A percentile compares a stretch with the other conserved stretches of the same genome.
These are phyloP conservation scores for Heliconius hewitsoni DNA, from an alignment of 1,140 invertebrate genomes.

Conservation along the genomic window DNA sequence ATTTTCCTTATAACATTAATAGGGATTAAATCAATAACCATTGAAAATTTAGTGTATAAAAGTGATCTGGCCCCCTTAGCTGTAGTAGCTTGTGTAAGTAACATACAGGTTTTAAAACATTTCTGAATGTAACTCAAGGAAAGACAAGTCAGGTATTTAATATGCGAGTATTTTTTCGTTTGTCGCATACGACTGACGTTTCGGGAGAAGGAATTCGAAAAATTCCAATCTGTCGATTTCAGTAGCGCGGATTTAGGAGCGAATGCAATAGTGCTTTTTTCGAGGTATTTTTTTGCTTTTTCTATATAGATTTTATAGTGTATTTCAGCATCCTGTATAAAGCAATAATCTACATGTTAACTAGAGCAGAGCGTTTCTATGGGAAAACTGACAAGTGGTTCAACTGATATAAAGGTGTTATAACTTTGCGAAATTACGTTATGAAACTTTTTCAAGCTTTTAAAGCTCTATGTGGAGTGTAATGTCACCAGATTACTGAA, in stretches of 20 bases:
- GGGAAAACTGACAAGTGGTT: constrained; percentile 1
- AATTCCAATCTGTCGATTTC: constrained; percentile 21
- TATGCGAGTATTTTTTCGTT: constrained; percentile 4
- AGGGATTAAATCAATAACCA: too few species aligned
- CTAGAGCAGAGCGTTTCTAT: not conserved
- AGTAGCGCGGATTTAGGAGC: not conserved
- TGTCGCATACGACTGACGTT: constrained; percentile 10
- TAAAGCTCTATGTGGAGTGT: not conserved
- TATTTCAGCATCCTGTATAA: not conserved
- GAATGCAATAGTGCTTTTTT: constrained; percentile 12
- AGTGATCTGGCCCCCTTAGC: too few species aligned
- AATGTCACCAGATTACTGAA: not conserved
- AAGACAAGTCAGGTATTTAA: constrained; percentile 1
- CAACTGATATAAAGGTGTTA: not conserved
- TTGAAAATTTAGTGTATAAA: too few species aligned
- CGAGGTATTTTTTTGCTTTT: not conserved
- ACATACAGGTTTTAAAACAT: not conserved
- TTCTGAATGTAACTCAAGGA: not conserved
- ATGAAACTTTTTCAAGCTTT: not conserved
- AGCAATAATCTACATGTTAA: constrained; percentile 7
- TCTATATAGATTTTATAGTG: constrained; percentile 1
- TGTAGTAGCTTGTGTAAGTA: too few species aligned
- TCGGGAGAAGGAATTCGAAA: constrained; percentile 18
- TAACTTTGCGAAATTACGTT: not conserved
- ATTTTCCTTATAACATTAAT: too few species aligned